These are phyloP conservation scores for Chrysolina oricalcia DNA, from an alignment of 2,888 invertebrate species.

Conservation along the genomic window DNA sequence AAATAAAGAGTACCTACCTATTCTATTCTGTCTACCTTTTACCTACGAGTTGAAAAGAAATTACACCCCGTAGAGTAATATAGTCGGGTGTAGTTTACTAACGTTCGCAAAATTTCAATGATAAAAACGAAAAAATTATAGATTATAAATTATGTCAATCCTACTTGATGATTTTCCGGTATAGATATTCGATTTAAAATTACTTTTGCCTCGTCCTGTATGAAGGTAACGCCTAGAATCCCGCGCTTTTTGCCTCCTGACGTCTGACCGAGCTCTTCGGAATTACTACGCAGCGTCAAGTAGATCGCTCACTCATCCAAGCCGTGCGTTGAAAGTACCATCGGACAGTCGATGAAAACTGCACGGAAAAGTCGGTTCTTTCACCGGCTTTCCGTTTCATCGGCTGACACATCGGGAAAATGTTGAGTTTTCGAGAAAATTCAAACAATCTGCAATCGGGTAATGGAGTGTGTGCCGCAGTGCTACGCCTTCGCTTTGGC, in stretches of 20 bases:
- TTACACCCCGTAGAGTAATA: too few relatives aligned
- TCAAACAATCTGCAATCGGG: conserved; percentile 11
- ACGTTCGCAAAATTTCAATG: too few relatives aligned
- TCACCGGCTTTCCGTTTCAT: not conserved
- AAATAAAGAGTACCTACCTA: too few relatives aligned
- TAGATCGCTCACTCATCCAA: conserved; percentile 1
- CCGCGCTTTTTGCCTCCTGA: conserved; percentile 20
- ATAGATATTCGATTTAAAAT: not conserved
- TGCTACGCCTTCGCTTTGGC: conserved; percentile 6
- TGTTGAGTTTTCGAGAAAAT: conserved; percentile 10
- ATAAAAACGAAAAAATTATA: too few relatives aligned
- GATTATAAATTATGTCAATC: not conserved
- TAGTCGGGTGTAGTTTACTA: too few relatives aligned
- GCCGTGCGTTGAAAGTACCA: conserved; percentile 3
- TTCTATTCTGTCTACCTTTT: too few relatives aligned
- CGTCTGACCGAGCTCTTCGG: conserved; percentile 5
- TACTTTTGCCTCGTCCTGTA: conserved; percentile 5
- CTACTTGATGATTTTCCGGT: not conserved
- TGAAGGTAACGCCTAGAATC: conserved; percentile 13
- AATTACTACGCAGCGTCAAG: conserved; percentile 7
- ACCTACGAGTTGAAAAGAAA: too few relatives aligned
- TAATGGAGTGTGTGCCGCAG: conserved; percentile 11
- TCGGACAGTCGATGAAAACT: not conserved
- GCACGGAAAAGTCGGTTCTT: too few relatives aligned
- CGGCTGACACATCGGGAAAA: not conserved